These are phyloP conservation scores for Entomobrya multifasciata DNA, from an alignment of 2,888 invertebrate species.

Conservation along the genomic window DNA sequence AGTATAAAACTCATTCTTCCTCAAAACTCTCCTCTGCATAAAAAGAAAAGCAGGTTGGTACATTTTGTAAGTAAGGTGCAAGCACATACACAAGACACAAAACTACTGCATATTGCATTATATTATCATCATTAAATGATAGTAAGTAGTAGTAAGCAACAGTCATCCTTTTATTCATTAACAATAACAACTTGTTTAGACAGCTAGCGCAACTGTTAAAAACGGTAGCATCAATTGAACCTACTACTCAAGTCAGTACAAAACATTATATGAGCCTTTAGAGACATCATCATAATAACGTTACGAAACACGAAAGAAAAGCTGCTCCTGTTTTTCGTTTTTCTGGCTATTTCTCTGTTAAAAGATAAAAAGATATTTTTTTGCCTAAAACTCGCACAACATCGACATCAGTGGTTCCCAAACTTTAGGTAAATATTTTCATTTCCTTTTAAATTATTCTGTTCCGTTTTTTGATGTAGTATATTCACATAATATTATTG, in stretches of 20 bases:
- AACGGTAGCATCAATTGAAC: background rate
- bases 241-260: too few species aligned
- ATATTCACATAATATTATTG: background rate
- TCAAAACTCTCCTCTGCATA: background rate
- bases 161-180: conserved; percentile 24
- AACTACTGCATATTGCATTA: background rate
- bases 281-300: conserved; percentile 35
- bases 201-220: conserved; percentile 8
- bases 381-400: too few species aligned
- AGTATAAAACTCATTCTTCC: background rate
- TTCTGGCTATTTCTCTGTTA: background rate
- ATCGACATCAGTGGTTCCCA: background rate
- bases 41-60: background rate
- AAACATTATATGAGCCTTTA: conserved; percentile 20
- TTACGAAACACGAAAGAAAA: background rate
- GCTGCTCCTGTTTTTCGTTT: background rate
- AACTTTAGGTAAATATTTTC: conserved; percentile 49
- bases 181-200: conserved; percentile 13
- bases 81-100: too few species aligned
- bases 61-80: too few species aligned
- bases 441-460: conserved; percentile 45
- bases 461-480: background rate
- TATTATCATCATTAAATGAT: background rate
- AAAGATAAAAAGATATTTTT: too few species aligned
- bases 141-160: background rate